Base-by-base conservation (phyloP, 1,140 invertebrate genomes). In the Magallana angulata region DNA sequence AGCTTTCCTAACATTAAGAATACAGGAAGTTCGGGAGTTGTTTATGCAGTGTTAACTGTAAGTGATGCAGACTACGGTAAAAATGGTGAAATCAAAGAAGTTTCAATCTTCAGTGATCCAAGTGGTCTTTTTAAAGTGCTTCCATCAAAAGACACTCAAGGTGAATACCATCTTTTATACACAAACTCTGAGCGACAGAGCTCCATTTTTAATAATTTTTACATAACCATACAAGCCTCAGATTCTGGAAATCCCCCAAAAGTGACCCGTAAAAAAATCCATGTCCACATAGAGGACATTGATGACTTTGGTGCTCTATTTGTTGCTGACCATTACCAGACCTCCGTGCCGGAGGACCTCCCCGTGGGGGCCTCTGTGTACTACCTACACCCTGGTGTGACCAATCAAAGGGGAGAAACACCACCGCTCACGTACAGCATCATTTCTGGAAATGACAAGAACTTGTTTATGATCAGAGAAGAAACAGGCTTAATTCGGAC, bases 401-500 rank as follows among this genome's bases (percentile, higher is more conserved):
- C 96, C 87, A 97, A 98, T 94, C 96, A 96, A 90, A 76, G 9
- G 68, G 97, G 97, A 0, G 96, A 96, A 84, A 98, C 98, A 94
- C 97, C 97, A 0, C 95, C 96, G 87, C 96, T 98, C 11, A 96
- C 96, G 0, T 98, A 98, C 93, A 96, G 97, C 1, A 98, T 98
- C 82, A 96, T 96, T 1, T 86, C 84, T 56, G 93, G 93, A 30
- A 93, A 94, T 87, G 84, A 89, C 7, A 84, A 91, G 1, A 90
- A 90, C 9, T 90, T 91, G 48, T 95, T 95, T 85, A 90, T 89
- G 57, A 92, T 95, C 57, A 91, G 93, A 83, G 58, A 18, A 0
- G 96, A 97, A 90, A 98, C 98, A 0, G 98, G 98, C 0, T 97
- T 99, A 95, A 94, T 99, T 0, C 98, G 98, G 91, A 98, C 98